Evolutionary conservation across 2,113 vertebrate species (phyloP), one percentile per base, ranked within the genome.

Genomic region (Reinhardtius hippoglossoides): DNA sequence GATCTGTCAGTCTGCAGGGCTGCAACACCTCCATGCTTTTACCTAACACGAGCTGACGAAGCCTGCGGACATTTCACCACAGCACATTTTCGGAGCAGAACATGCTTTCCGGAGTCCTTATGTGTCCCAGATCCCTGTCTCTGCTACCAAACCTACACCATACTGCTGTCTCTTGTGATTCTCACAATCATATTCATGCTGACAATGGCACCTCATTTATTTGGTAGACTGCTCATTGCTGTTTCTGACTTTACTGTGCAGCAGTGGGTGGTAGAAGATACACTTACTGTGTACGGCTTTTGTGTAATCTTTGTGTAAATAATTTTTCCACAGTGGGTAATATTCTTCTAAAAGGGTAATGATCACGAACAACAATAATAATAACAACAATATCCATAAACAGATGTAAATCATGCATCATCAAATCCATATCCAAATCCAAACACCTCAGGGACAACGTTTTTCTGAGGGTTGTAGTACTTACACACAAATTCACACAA

Each of bases 1-100:
- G 72, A 85, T 72, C 71, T 82, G 89, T 88, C 84, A 81, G 80
- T 85, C 82, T 74, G 62, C 71, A 23, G 80, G 74, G 57, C 80
- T 81, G 83, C 71, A 80, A 78, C 86, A 86, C 83, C 81, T 78
- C 76, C 81, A 2, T 81, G 61, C 67, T 82, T 82, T 59, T 64
- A 80, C 80, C 85, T 71, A 85, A 89, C 82, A 74, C 44, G 20
- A 86, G 81, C 62, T 61, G 70, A 82, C 37, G 40, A 82, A 72
- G 81, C 81, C 76, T 31, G 68, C 50, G 15, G 56, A 77, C 78
- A 59, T 79, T 84, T 80, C 68, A 64, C 31, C 46, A 18, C 60
- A 40, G 63, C 24, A 4, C 46, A 57, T 52, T 69, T 81, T 61
- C 37, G 35, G 57, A 67, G 67, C 58, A 16, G 65, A 71, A 37